phyloP scores from a whole-genome alignment of 2,888 invertebrate species.

The Hydropsyche betteni region DNA sequence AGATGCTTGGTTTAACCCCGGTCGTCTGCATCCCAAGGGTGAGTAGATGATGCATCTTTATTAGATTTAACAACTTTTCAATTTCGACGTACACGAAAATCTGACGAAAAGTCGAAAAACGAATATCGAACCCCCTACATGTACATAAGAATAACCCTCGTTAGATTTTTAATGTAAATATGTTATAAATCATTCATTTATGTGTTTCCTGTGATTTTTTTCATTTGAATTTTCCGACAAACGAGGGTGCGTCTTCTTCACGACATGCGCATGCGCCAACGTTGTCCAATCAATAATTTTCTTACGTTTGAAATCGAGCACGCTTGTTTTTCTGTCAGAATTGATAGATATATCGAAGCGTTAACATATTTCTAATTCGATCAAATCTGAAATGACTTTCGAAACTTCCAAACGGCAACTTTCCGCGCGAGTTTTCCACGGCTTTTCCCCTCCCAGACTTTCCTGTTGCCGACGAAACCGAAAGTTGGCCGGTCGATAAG shows the following conservation, averaged over 20 bases:
- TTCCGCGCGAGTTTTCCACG: background rate
- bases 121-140: background rate
- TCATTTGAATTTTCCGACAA: background rate
- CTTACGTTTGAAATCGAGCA: conserved; percentile 7
- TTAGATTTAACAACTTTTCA: background rate
- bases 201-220: background rate
- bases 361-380: background rate
- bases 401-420: no score
- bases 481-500: background rate
- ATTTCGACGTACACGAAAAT: background rate
- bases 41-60: conserved; percentile 62
- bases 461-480: background rate
- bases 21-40: conserved; percentile 91
- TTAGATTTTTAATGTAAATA: no score
- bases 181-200: background rate
- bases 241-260: conserved; percentile 25
- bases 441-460: background rate
- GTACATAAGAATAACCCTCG: no score
- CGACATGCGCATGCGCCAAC: conserved; percentile 24
- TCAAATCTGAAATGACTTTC: no score
- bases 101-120: background rate
- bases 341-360: background rate
- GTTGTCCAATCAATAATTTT: conserved; percentile 21
- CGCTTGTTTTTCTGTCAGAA: conserved; percentile 1
- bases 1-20: conserved; percentile 95